These are phyloP conservation scores for Perccottus glenii DNA, from an alignment of 2,113 vertebrate genomes.

Conservation along the genomic window DNA sequence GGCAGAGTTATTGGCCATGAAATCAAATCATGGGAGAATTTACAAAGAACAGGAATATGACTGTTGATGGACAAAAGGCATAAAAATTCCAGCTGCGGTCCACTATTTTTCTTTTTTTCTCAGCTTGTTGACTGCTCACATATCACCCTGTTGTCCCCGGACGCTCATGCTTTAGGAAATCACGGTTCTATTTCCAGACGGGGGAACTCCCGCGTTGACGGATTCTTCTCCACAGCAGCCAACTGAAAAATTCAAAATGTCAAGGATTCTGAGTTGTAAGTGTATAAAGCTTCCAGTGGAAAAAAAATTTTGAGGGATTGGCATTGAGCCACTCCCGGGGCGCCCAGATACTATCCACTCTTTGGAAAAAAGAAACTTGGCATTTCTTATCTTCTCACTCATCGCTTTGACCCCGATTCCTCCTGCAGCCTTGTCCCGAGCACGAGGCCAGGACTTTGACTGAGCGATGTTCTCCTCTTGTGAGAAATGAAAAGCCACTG, in stretches of 20 bases:
- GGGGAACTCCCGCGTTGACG: constrained; percentile 18
- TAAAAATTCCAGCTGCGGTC: constrained; percentile 10
- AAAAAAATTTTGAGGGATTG: constrained; percentile 53
- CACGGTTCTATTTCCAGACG: constrained; percentile 28
- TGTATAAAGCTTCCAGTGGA: constrained; percentile 39
- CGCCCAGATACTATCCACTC: constrained; percentile 42
- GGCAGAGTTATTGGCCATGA: constrained; percentile 46
- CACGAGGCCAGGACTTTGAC: not conserved
- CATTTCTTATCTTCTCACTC: constrained; percentile 37
- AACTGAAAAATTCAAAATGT: constrained; percentile 47
- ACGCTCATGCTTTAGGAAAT: constrained; percentile 32
- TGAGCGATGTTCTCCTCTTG: not conserved
- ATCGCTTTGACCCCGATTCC: constrained; percentile 32
- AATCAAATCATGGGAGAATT: constrained; percentile 22
- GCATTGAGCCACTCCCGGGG: constrained; percentile 44
- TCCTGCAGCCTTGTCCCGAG: not conserved
- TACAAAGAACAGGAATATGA: constrained; percentile 11
- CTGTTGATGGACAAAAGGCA: constrained; percentile 37
- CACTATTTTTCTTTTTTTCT: constrained; percentile 20
- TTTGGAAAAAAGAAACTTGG: constrained; percentile 25
- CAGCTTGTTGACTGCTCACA: constrained; percentile 32
- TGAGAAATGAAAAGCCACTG: not conserved
- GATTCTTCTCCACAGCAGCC: constrained; percentile 46
- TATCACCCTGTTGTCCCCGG: constrained; percentile 26
- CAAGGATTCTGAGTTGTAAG: constrained; percentile 38